Percentiles rank a stretch among this genome's conserved stretches.
Evolutionary conservation across 2,797 vertebrate genomes (phyloP).

Genomic region (Denticeps clupeoides): DNA sequence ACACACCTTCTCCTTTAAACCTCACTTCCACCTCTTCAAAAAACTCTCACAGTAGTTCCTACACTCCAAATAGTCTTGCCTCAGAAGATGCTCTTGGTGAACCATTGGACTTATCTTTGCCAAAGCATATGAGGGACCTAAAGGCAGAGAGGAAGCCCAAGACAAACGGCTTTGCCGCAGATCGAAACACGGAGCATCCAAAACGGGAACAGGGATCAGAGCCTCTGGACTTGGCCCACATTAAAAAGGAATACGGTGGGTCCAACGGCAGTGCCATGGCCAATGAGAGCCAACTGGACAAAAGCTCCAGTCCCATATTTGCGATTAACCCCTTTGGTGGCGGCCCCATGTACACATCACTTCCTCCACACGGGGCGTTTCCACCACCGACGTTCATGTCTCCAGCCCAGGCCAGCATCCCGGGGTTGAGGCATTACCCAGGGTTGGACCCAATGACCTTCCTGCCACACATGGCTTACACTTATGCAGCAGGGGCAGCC

Average conservation of each 20-base stretch:
- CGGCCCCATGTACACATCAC: conserved; percentile 79
- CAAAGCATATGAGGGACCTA: conserved; percentile 81
- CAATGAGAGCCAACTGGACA: conserved; percentile 59
- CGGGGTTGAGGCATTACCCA: conserved; percentile 80
- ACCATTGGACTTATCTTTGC: conserved; percentile 93
- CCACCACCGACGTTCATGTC: conserved; percentile 85
- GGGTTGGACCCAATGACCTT: conserved; percentile 91
- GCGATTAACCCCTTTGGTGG: conserved; percentile 82
- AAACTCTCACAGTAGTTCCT: conserved; percentile 91
- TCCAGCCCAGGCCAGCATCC: conserved; percentile 80
- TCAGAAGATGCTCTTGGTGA: conserved; percentile 86
- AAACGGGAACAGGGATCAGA: conserved; percentile 68
- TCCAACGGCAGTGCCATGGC: conserved; percentile 52
- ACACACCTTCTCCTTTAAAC: conserved; percentile 90
- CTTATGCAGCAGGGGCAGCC: conserved; percentile 81
- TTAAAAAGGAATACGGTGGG: conserved; percentile 85
- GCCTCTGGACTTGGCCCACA: conserved; percentile 78
- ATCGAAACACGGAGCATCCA: conserved; percentile 64
- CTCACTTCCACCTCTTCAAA: conserved; percentile 93
- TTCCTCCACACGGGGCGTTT: conserved; percentile 85
- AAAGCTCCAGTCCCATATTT: conserved; percentile 86
- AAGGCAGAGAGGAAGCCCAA: conserved; percentile 75
- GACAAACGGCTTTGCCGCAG: conserved; percentile 67
- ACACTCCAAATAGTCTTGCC: conserved; percentile 90
- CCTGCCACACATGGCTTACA: conserved; percentile 94